Conservation (phyloP, 2,888 invertebrate genomes). For the Pterostichus niger region DNA sequence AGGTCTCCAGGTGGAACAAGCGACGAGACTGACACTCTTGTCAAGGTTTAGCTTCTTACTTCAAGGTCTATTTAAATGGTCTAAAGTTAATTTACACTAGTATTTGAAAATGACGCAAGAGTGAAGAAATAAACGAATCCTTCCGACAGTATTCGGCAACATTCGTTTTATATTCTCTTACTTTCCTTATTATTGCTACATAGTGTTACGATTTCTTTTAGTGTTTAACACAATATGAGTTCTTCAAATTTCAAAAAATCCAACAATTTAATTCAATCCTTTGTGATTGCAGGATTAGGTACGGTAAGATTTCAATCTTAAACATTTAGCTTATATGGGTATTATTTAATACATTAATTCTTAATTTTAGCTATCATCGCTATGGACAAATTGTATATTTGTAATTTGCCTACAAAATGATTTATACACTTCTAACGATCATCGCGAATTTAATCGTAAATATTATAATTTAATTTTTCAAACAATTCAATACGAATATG, state of each 20-base stretch:
- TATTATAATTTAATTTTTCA: slow-evolving; percentile 35
- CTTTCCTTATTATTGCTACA: no score
- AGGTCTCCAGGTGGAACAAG: no score
- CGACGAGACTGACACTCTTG: no score
- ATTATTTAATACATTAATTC: background rate
- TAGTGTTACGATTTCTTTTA: background rate
- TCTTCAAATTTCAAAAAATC: background rate
- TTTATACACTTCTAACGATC: background rate
- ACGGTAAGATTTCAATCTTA: slow-evolving; percentile 25
- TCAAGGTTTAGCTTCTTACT: no score
- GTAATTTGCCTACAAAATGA: slow-evolving; percentile 8
- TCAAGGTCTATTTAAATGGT: no score
- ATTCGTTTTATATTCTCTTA: slow-evolving; percentile 26
- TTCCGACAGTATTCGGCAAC: background rate
- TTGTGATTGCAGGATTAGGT: slow-evolving; percentile 8
- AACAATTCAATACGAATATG: slow-evolving; percentile 42
- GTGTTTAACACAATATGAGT: background rate
- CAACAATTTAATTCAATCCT: slow-evolving; percentile 2
- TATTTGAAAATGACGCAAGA: no score
- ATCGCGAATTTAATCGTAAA: background rate
- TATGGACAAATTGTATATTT: slow-evolving; percentile 61
- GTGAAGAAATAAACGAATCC: background rate
- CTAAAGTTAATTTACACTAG: no score
- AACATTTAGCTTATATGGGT: no score
- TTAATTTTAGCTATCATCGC: slow-evolving; percentile 48